Evolutionary conservation across 2,888 invertebrate genomes (phyloP).

Genomic region (Stomorhina lunata): DNA sequence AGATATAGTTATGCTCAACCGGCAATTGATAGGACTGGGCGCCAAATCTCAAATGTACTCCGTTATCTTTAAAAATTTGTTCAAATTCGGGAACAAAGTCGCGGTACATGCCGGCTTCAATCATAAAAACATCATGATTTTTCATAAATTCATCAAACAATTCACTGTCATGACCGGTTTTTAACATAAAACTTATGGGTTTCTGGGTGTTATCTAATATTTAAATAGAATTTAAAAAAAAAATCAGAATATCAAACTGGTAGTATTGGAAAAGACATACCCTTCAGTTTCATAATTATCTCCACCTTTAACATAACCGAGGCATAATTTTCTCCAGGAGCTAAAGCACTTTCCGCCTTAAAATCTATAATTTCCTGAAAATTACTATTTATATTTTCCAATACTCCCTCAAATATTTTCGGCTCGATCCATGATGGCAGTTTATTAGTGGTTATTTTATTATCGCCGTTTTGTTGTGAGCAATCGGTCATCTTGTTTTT

Average conservation of each 20-base stretch:
- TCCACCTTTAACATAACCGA: slow-evolving; percentile 72
- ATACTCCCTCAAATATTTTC: slow-evolving; percentile 68
- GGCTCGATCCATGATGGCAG: slow-evolving; percentile 71
- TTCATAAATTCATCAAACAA: slow-evolving; percentile 62
- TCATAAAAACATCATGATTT: slow-evolving; percentile 68
- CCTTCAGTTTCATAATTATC: slow-evolving; percentile 70
- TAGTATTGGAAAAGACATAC: slow-evolving; percentile 63
- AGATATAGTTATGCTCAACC: slow-evolving; percentile 66
- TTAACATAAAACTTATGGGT: slow-evolving; percentile 67
- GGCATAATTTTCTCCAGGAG: slow-evolving; percentile 74
- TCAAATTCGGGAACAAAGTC: slow-evolving; percentile 72
- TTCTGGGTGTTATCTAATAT: slow-evolving; percentile 63
- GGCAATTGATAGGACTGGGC: slow-evolving; percentile 66
- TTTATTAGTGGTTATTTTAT: background rate
- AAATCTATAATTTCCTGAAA: slow-evolving; percentile 69
- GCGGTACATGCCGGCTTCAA: slow-evolving; percentile 71
- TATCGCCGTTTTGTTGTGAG: background rate
- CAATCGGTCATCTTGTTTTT: slow-evolving; percentile 33
- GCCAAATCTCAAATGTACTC: slow-evolving; percentile 67
- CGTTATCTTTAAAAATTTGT: slow-evolving; percentile 69
- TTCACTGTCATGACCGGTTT: slow-evolving; percentile 65
- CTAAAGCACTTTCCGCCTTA: slow-evolving; percentile 68
- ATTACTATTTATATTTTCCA: slow-evolving; percentile 63
- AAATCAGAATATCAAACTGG: no score
- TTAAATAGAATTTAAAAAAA: background rate